Evolutionary conservation across 2,113 vertebrate species (phyloP).

Genomic region (Mobula birostris): DNA sequence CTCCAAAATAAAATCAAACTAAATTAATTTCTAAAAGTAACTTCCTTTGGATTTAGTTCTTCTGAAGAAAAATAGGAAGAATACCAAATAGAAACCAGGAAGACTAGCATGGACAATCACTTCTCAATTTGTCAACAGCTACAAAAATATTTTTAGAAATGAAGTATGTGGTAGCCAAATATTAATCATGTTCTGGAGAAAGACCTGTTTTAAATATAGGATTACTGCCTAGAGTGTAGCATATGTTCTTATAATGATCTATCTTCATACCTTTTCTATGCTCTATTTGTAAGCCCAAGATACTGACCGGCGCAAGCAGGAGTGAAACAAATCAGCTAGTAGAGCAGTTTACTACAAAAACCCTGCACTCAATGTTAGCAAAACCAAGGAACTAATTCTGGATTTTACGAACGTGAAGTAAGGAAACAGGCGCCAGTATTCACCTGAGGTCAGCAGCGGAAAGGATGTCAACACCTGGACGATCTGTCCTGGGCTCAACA

Average conservation of each 20-base stretch:
- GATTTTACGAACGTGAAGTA: too few relatives aligned
- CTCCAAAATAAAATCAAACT: background rate
- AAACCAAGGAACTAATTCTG: too few relatives aligned
- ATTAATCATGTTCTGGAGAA: background rate
- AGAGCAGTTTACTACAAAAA: too few relatives aligned
- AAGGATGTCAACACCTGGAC: too few relatives aligned
- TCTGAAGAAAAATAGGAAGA: background rate
- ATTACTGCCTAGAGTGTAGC: background rate
- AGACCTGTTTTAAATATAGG: background rate
- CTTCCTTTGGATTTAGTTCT: background rate
- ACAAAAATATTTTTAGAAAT: background rate
- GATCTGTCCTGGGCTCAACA: too few relatives aligned
- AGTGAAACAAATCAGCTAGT: too few relatives aligned
- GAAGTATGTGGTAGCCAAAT: background rate
- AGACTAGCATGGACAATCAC: background rate
- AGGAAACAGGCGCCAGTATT: too few relatives aligned
- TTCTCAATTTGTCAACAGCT: background rate
- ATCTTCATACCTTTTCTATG: background rate
- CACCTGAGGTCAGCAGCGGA: too few relatives aligned
- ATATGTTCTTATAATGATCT: background rate
- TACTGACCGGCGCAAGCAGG: too few relatives aligned
- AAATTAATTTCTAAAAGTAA: background rate
- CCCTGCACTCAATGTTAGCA: too few relatives aligned
- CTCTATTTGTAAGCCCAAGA: background rate
- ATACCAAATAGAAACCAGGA: background rate